Evolutionary conservation across 2,888 invertebrate genomes (phyloP).

Genomic region (Xylota segnis): DNA sequence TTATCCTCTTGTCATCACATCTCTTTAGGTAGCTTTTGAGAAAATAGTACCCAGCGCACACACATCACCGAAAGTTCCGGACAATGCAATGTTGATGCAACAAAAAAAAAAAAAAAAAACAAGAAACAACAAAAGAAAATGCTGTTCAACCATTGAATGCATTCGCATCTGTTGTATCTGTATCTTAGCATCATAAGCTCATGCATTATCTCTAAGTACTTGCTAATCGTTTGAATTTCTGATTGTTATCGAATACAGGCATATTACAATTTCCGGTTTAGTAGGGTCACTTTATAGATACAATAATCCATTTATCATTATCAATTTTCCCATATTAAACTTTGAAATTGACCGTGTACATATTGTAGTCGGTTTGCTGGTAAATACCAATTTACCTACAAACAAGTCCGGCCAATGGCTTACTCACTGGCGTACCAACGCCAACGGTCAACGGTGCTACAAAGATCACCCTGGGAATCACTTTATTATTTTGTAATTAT

Average conservation of each 20-base stretch:
- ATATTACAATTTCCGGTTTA: slow-evolving; percentile 64
- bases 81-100: slow-evolving; percentile 26
- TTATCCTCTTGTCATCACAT: slow-evolving; percentile 69
- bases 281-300: slow-evolving; percentile 28
- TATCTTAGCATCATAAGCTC: slow-evolving; percentile 36
- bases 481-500: slow-evolving; percentile 19
- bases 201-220: slow-evolving; percentile 47
- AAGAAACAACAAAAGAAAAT: slow-evolving; percentile 24
- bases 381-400: slow-evolving; percentile 42
- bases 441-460: slow-evolving; percentile 6
- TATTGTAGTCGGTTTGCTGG: slow-evolving; percentile 19
- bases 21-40: slow-evolving; percentile 36
- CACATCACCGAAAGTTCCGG: slow-evolving; percentile 44
- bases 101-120: too few relatives aligned
- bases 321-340: slow-evolving; percentile 65
- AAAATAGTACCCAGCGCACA: slow-evolving; percentile 10
- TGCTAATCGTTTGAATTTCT: slow-evolving; percentile 57
- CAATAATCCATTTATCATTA: slow-evolving; percentile 53
- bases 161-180: slow-evolving; percentile 6
- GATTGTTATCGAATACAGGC: slow-evolving; percentile 61
- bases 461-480: slow-evolving; percentile 24
- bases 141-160: slow-evolving; percentile 45
- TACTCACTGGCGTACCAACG: slow-evolving; percentile 10
- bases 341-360: slow-evolving; percentile 15
- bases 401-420: slow-evolving; percentile 12